phyloP scores from a whole-genome alignment of 1,140 invertebrate genomes.

The Venturia canescens region DNA sequence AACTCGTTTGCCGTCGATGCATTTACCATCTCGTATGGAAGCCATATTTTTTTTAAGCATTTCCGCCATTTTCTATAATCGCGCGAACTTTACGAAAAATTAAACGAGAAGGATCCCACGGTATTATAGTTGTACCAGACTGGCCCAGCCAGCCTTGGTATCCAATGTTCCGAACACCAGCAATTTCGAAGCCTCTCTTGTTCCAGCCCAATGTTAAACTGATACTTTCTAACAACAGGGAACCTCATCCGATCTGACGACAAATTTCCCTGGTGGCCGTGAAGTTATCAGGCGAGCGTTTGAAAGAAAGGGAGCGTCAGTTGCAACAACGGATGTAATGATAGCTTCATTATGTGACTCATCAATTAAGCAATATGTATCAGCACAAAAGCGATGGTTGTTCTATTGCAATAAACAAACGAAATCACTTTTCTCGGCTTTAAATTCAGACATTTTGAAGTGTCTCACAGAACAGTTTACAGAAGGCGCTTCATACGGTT shows the following conservation, averaged over 20 bases:
- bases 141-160: constrained; percentile 42
- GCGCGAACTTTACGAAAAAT: constrained; percentile 19
- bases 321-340: too few species aligned
- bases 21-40: constrained; percentile 36
- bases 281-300: too few species aligned
- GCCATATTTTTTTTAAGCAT: constrained; percentile 42
- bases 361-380: too few species aligned
- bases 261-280: too few species aligned
- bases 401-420: constrained; percentile 52
- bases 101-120: background rate
- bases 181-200: background rate
- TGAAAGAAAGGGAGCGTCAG: too few species aligned
- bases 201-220: too few species aligned
- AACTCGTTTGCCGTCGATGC: constrained; percentile 18
- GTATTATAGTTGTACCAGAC: constrained; percentile 31
- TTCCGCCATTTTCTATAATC: constrained; percentile 42
- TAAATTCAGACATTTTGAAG: constrained; percentile 26
- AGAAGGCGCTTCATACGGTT: constrained; percentile 53
- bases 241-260: too few species aligned
- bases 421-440: constrained; percentile 9
- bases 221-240: too few species aligned
- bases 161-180: background rate
- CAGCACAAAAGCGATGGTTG: constrained; percentile 60
- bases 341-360: too few species aligned
- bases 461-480: constrained; percentile 54